Evolutionary conservation across 2,113 vertebrate species (phyloP).

Genomic region (Mesocricetus auratus): DNA sequence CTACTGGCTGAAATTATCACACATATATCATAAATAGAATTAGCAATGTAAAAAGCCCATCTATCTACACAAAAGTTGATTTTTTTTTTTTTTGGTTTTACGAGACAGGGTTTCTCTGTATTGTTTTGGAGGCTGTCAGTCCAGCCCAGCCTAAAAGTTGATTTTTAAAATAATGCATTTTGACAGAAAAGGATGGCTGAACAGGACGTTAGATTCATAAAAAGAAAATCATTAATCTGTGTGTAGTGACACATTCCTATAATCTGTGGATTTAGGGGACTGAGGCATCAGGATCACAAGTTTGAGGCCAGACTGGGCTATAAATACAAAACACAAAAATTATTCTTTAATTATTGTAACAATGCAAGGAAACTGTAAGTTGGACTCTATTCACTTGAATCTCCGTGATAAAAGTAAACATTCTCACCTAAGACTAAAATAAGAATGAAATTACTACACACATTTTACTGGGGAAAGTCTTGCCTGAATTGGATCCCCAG

Average conservation of each 20-base stretch:
- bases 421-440: not conserved
- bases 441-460: not conserved
- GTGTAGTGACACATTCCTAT: not conserved
- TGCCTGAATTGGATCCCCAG: not conserved
- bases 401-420: slow-evolving; percentile 41
- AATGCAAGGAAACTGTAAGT: slow-evolving; percentile 38
- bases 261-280: not conserved
- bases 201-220: slow-evolving; percentile 42
- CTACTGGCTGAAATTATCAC: not conserved
- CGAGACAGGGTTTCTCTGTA: no score
- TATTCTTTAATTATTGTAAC: slow-evolving; percentile 42
- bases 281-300: not conserved
- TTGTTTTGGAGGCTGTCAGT: no score
- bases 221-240: slow-evolving; percentile 15
- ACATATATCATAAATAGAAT: not conserved
- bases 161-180: slow-evolving; percentile 47
- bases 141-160: no score
- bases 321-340: not conserved
- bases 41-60: slow-evolving; percentile 6
- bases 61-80: slow-evolving; percentile 10
- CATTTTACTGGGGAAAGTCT: not conserved
- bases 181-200: slow-evolving; percentile 41
- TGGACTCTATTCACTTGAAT: slow-evolving; percentile 11
- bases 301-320: not conserved
- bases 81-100: no score